Percentiles rank a stretch among this genome's conserved stretches.
These are phyloP conservation scores for Cuniculus paca DNA, from an alignment of 2,797 vertebrate genomes.

Conservation along the genomic window DNA sequence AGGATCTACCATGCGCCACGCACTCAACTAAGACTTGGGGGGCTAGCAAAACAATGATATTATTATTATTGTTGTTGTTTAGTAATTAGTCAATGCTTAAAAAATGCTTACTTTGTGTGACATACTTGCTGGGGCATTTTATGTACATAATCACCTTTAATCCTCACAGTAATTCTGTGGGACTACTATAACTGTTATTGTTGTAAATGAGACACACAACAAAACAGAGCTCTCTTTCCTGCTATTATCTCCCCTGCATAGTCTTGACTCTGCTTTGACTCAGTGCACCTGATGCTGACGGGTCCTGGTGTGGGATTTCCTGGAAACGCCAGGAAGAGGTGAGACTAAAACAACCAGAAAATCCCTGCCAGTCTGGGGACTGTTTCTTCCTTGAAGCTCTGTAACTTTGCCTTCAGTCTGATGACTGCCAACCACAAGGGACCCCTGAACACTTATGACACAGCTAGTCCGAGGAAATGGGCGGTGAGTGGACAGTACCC, in stretches of 20 bases:
- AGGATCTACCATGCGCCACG: neutral
- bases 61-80: neutral
- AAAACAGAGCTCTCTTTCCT: neutral
- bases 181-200: neutral
- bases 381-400: neutral
- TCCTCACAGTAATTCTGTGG: neutral
- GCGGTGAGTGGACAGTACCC: neutral
- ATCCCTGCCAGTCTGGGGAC: neutral
- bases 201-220: slow-evolving; percentile 34
- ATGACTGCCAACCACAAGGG: neutral
- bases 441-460: neutral
- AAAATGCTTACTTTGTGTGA: neutral
- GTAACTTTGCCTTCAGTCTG: neutral
- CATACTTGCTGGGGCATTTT: neutral
- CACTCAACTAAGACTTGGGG: neutral
- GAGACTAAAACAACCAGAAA: neutral
- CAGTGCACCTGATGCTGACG: neutral
- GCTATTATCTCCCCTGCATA: neutral
- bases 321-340: neutral
- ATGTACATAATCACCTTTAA: neutral
- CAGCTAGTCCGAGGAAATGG: neutral
- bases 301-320: neutral
- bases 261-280: neutral
- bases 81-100: neutral
- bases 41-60: neutral